Evolutionary conservation across 2,113 vertebrate genomes (phyloP).

Genomic region (Mohoua ochrocephala): DNA sequence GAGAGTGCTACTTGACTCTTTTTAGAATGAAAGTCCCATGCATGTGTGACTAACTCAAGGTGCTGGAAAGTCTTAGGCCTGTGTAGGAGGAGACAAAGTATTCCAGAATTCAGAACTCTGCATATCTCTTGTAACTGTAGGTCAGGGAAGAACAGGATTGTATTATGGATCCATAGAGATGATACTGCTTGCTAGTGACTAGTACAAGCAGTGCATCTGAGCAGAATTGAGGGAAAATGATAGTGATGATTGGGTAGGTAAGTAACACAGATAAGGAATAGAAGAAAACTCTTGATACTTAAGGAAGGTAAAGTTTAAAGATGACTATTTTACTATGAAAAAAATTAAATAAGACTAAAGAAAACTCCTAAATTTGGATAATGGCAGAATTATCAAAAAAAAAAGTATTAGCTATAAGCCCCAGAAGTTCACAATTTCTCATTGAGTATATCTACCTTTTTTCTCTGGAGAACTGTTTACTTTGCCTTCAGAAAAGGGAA

Average conservation of each 20-base stretch:
- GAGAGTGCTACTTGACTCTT: not conserved
- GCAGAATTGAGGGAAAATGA: not conserved
- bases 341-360: not conserved
- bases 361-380: not conserved
- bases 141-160: not conserved
- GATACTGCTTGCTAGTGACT: not conserved
- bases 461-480: not conserved
- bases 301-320: not conserved
- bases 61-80: not conserved
- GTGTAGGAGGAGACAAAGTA: not conserved
- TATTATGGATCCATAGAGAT: not conserved
- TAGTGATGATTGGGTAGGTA: not conserved
- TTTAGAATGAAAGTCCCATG: not conserved
- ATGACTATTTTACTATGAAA: not conserved
- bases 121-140: not conserved
- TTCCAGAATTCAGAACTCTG: not conserved
- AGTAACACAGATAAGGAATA: not conserved
- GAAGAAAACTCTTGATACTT: not conserved
- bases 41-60: not conserved
- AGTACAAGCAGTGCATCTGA: not conserved
- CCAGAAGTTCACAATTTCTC: not conserved
- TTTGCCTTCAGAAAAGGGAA: not conserved
- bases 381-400: not conserved
- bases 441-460: fast-evolving
- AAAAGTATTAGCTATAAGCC: not conserved